Evolutionary conservation across 2,888 invertebrate species (phyloP).

Genomic region (Tinea semifulvella): DNA sequence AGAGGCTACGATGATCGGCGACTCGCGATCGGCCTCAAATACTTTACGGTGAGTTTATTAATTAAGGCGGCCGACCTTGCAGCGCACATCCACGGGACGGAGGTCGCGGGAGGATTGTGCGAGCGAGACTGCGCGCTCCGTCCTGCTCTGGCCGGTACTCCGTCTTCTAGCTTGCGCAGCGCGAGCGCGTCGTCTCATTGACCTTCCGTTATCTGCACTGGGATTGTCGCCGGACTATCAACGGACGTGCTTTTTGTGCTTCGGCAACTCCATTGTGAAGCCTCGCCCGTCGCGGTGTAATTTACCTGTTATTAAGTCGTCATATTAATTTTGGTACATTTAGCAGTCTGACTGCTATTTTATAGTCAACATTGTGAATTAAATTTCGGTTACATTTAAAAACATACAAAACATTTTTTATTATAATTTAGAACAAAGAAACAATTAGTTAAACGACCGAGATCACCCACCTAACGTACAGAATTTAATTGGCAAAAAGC

Average conservation of each 20-base stretch:
- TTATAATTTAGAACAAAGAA: constrained; percentile 4
- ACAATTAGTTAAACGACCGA: not conserved
- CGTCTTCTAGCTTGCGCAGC: constrained; percentile 7
- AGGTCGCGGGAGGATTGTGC: constrained; percentile 1
- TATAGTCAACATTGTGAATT: not conserved
- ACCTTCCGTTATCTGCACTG: constrained; percentile 60
- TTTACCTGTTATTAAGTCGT: not conserved
- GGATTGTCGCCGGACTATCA: constrained; percentile 38
- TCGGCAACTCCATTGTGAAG: constrained; percentile 4
- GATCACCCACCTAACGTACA: constrained; percentile 11
- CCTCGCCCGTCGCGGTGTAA: constrained; percentile 5
- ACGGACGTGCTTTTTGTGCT: constrained; percentile 12
- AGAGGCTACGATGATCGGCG: constrained; percentile 11
- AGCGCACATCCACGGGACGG: constrained; percentile 28
- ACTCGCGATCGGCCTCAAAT: constrained; percentile 61
- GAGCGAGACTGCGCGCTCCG: constrained; percentile 26
- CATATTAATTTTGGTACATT: not conserved
- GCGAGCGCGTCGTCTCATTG: constrained; percentile 55
- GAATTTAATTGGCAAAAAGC: constrained; percentile 38
- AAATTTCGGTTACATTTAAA: not conserved
- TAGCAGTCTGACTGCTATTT: too few relatives aligned
- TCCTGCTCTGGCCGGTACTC: constrained; percentile 32
- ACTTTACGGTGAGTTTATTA: constrained; percentile 66
- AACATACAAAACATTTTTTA: too few relatives aligned
- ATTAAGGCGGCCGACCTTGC: constrained; percentile 66